These are phyloP conservation scores for Ifrita kowaldi DNA, from an alignment of 2,113 vertebrate genomes.

Conservation along the genomic window DNA sequence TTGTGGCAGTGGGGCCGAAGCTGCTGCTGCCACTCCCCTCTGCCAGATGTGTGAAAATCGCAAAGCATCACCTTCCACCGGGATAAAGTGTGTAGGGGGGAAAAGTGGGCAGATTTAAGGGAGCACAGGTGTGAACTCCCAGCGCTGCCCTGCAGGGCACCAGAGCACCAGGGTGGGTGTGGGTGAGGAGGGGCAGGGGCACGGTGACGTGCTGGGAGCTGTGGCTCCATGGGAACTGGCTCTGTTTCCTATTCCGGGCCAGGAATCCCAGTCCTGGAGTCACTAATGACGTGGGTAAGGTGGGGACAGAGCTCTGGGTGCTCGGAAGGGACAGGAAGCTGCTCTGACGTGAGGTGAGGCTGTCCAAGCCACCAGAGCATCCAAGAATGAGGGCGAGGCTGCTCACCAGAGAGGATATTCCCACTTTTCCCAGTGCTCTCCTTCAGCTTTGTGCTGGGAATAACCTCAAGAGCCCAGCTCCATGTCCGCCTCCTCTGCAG, in stretches of 20 bases:
- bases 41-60: background rate
- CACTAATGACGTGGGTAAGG: background rate
- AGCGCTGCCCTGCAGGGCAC: background rate
- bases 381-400: background rate
- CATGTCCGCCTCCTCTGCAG: background rate
- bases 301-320: background rate
- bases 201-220: background rate
- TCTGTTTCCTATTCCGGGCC: background rate
- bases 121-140: background rate
- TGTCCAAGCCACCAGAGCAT: background rate
- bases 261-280: background rate
- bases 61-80: background rate
- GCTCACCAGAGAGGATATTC: slow-evolving; percentile 11
- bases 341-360: background rate
- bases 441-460: slow-evolving; percentile 15
- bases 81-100: background rate
- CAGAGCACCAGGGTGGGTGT: background rate
- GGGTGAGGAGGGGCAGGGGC: background rate
- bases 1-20: background rate
- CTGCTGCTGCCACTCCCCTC: background rate
- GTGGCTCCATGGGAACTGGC: background rate
- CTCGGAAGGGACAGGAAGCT: background rate
- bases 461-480: background rate
- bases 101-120: background rate
- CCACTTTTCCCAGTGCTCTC: background rate